Conservation (phyloP, 1,140 invertebrate species). For the Plutomurus gul region DNA sequence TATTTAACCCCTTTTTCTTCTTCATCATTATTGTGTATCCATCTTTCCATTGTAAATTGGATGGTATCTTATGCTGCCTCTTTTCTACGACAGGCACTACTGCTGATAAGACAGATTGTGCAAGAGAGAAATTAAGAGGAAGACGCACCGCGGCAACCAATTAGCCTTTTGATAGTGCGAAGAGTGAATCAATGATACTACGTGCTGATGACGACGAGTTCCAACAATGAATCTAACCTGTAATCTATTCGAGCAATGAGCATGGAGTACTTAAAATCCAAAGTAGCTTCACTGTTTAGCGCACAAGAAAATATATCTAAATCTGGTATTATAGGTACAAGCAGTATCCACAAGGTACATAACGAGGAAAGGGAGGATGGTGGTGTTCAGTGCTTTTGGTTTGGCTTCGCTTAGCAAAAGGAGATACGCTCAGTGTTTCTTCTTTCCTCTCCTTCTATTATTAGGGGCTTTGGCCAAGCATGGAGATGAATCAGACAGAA, state of each 20-base stretch:
- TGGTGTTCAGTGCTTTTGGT: not conserved
- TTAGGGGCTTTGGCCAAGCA: conserved; percentile 37
- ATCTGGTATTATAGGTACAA: not conserved
- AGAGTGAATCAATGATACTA: not conserved
- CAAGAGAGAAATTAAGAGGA: too few species aligned
- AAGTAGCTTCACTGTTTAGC: not conserved
- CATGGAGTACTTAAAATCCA: conserved; percentile 6
- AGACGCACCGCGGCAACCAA: too few species aligned
- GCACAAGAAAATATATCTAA: not conserved
- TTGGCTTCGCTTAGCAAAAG: conserved; percentile 35
- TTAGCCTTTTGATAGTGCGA: not conserved
- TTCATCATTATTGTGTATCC: too few species aligned
- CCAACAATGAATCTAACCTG: not conserved
- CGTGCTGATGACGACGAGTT: not conserved
- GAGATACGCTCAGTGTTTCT: conserved; percentile 39
- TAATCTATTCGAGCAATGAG: not conserved
- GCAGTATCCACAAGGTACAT: not conserved
- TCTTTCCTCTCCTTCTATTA: conserved; percentile 11
- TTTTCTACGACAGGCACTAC: too few species aligned
- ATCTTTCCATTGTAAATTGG: too few species aligned
- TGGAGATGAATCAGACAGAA: conserved; percentile 15
- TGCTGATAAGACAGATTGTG: too few species aligned
- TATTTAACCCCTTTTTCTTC: too few species aligned
- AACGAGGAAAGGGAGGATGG: not conserved
- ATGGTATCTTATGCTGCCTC: too few species aligned